A percentile compares a stretch with the other conserved stretches of the same genome.
phyloP scores from a whole-genome alignment of 2,888 invertebrate species.

The Dolichomitus sp. region DNA sequence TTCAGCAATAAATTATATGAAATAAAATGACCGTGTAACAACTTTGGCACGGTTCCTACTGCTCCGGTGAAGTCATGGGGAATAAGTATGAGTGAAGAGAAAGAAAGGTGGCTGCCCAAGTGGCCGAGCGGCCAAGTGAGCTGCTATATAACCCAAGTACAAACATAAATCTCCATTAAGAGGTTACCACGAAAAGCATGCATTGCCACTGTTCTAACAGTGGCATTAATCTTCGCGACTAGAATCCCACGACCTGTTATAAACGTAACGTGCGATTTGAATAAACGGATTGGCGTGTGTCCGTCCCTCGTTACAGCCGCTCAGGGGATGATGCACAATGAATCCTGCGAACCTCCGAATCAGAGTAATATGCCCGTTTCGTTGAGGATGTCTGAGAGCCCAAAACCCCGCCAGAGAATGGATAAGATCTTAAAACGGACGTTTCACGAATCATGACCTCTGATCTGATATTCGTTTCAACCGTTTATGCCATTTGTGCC shows the following conservation, averaged over 20 bases:
- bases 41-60: constrained; percentile 64
- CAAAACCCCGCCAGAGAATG: background rate
- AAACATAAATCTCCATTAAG: constrained; percentile 78
- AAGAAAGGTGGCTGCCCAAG: constrained; percentile 15
- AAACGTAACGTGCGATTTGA: constrained; percentile 75
- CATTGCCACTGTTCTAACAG: constrained; percentile 37
- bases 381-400: too few species aligned
- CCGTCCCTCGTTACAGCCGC: constrained; percentile 54
- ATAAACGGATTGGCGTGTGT: constrained; percentile 73
- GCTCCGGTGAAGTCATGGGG: constrained; percentile 13
- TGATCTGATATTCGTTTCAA: background rate
- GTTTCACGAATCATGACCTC: background rate
- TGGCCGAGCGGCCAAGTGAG: constrained; percentile 68
- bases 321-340: constrained; percentile 32
- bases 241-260: constrained; percentile 59
- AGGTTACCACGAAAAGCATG: constrained; percentile 53
- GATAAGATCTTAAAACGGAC: background rate
- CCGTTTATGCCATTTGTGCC: too few species aligned
- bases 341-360: constrained; percentile 22
- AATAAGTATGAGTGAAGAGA: constrained; percentile 16
- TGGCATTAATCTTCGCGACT: constrained; percentile 28
- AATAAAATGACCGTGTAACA: constrained; percentile 51
- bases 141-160: constrained; percentile 57
- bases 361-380: constrained; percentile 12
- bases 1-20: background rate